A percentile compares a stretch with the other conserved stretches of the same genome.
These are phyloP conservation scores for Oncorhynchus tshawytscha DNA, from an alignment of 2,113 vertebrate species.

Conservation along the genomic window DNA sequence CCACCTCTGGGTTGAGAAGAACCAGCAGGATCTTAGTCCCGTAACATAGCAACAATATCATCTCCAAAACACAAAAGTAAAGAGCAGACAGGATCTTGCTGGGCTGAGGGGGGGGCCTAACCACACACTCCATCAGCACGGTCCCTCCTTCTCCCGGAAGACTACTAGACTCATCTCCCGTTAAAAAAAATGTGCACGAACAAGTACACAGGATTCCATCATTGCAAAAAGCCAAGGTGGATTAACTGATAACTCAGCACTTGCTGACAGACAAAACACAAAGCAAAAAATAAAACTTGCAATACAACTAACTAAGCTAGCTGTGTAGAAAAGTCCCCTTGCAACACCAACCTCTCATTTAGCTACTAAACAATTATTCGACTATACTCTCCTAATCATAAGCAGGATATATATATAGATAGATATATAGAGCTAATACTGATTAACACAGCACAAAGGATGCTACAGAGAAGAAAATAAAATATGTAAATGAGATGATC, in stretches of 20 bases:
- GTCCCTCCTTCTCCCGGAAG: constrained; percentile 40
- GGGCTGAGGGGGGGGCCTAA: constrained; percentile 6
- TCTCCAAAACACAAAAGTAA: constrained; percentile 33
- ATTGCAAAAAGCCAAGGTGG: constrained; percentile 39
- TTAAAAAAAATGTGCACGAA: neutral
- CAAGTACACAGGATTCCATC: constrained; percentile 27
- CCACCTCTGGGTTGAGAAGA: constrained; percentile 43
- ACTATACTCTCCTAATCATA: constrained; percentile 87
- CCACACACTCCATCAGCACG: constrained; percentile 19
- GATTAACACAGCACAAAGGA: constrained; percentile 87
- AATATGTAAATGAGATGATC: constrained; percentile 50
- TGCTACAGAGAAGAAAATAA: constrained; percentile 78
- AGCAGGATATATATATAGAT: constrained; percentile 85
- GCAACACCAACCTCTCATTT: constrained; percentile 71
- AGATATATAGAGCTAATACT: constrained; percentile 94
- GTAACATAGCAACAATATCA: constrained; percentile 28
- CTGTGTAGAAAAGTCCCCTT: constrained; percentile 24
- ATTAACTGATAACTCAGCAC: constrained; percentile 48
- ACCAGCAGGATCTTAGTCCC: constrained; percentile 33
- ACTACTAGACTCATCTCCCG: constrained; percentile 44
- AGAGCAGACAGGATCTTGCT: constrained; percentile 22
- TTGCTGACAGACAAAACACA: constrained; percentile 41
- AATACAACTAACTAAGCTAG: constrained; percentile 30
- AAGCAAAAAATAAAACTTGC: constrained; percentile 43
- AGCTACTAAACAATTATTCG: constrained; percentile 86